phyloP scores from a whole-genome alignment of 1,140 invertebrate genomes.

The Muscidifurax raptorellus region DNA sequence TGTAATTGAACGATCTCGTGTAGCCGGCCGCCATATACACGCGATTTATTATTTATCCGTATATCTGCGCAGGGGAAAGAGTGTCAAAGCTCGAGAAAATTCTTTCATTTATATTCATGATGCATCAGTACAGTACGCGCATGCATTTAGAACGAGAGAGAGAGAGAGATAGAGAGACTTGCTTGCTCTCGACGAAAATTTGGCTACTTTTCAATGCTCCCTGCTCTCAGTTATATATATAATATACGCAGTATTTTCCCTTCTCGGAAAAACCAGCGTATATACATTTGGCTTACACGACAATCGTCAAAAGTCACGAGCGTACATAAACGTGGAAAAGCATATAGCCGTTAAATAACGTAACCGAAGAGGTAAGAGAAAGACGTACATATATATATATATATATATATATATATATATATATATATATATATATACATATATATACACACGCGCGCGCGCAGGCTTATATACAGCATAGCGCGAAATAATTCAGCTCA shows the following conservation, averaged over 20 bases:
- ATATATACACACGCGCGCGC: too few relatives aligned
- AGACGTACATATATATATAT: neutral
- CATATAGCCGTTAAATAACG: neutral
- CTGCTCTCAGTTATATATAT: neutral
- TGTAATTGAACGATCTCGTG: too few relatives aligned
- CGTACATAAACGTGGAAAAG: too few relatives aligned
- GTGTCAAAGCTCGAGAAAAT: slow-evolving; percentile 12
- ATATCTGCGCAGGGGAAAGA: neutral
- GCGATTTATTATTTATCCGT: slow-evolving; percentile 15
- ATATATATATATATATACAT: neutral
- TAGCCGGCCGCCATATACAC: too few relatives aligned
- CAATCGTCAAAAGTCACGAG: neutral
- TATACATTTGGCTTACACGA: neutral
- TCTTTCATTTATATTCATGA: slow-evolving; percentile 37
- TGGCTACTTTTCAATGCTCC: slow-evolving; percentile 24
- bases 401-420: neutral
- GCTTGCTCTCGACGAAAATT: too few relatives aligned
- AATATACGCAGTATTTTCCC: neutral
- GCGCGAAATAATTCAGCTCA: slow-evolving; percentile 5
- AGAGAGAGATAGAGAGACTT: too few relatives aligned
- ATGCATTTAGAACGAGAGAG: slow-evolving; percentile 16
- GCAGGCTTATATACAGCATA: too few relatives aligned
- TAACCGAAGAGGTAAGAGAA: too few relatives aligned
- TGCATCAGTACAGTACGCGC: neutral
- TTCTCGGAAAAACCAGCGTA: neutral